These are phyloP conservation scores for Rutpela maculata DNA, from an alignment of 2,888 invertebrate genomes.

Conservation along the genomic window DNA sequence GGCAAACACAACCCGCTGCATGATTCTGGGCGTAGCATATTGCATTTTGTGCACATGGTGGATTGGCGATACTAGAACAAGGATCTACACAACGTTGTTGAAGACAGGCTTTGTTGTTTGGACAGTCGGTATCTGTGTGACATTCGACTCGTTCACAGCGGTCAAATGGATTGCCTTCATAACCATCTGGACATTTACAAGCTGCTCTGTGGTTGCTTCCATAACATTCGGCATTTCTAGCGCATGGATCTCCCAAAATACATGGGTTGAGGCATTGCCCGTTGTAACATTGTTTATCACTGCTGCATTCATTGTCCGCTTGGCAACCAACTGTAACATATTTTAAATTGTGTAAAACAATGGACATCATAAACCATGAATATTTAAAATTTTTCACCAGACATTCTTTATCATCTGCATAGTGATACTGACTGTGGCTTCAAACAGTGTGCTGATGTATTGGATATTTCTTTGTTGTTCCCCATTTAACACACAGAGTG, in stretches of 20 bases:
- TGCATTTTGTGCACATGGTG: slow-evolving; percentile 90
- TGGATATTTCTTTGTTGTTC: too few relatives aligned
- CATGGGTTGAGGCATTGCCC: slow-evolving; percentile 90
- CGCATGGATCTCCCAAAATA: slow-evolving; percentile 86
- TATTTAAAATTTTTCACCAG: background rate
- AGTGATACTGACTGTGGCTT: too few relatives aligned
- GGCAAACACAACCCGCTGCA: slow-evolving; percentile 88
- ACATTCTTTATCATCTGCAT: background rate
- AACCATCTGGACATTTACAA: slow-evolving; percentile 87
- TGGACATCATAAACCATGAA: background rate
- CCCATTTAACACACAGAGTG: too few relatives aligned
- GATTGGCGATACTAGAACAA: slow-evolving; percentile 80
- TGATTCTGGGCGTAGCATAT: slow-evolving; percentile 88
- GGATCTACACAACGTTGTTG: slow-evolving; percentile 87
- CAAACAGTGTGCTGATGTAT: too few relatives aligned
- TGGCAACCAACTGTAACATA: slow-evolving; percentile 84
- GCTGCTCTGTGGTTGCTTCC: slow-evolving; percentile 87
- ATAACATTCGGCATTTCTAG: slow-evolving; percentile 89
- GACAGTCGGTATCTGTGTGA: slow-evolving; percentile 86
- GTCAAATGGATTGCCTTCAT: slow-evolving; percentile 87
- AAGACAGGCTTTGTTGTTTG: slow-evolving; percentile 83
- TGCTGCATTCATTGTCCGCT: slow-evolving; percentile 87
- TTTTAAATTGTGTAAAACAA: slow-evolving; percentile 11
- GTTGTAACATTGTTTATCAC: slow-evolving; percentile 88
- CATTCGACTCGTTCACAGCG: slow-evolving; percentile 88